Evolutionary conservation across 2,113 vertebrate species (phyloP).

Genomic region (Hippocampus abdominalis): DNA sequence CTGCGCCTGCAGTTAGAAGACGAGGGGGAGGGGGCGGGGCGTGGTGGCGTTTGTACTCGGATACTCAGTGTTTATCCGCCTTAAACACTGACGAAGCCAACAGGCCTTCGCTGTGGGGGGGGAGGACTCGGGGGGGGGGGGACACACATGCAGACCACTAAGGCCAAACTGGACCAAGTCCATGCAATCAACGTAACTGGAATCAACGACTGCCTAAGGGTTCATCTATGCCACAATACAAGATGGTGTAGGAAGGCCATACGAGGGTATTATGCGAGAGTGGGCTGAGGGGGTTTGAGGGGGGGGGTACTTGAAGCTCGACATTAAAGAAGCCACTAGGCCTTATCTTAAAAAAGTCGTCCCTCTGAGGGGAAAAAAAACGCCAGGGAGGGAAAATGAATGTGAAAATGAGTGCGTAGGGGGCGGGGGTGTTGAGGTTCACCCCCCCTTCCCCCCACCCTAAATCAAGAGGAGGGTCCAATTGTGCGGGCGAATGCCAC

Average conservation of each 20-base stretch:
- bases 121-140: constrained; percentile 10
- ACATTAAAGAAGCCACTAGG: constrained; percentile 68
- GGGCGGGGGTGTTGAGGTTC: constrained; percentile 22
- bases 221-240: constrained; percentile 3
- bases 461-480: constrained; percentile 31
- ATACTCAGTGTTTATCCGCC: constrained; percentile 82
- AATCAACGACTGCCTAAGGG: background rate
- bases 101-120: constrained; percentile 45
- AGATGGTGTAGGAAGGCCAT: constrained; percentile 27
- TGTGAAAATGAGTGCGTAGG: constrained; percentile 39
- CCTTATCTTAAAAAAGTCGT: constrained; percentile 67
- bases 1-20: constrained; percentile 85
- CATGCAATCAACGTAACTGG: background rate
- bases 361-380: constrained; percentile 41
- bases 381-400: constrained; percentile 45
- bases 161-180: background rate
- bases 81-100: constrained; percentile 81
- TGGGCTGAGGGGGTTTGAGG: constrained; percentile 38
- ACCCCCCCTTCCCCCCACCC: background rate
- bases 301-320: constrained; percentile 56
- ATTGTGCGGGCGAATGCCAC: constrained; percentile 35
- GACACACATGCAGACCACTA: background rate
- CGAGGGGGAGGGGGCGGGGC: background rate
- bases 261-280: constrained; percentile 40
- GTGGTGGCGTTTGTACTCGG: background rate